Conservation (phyloP, 2,113 vertebrate species). For the Corythornis vintsioides region DNA sequence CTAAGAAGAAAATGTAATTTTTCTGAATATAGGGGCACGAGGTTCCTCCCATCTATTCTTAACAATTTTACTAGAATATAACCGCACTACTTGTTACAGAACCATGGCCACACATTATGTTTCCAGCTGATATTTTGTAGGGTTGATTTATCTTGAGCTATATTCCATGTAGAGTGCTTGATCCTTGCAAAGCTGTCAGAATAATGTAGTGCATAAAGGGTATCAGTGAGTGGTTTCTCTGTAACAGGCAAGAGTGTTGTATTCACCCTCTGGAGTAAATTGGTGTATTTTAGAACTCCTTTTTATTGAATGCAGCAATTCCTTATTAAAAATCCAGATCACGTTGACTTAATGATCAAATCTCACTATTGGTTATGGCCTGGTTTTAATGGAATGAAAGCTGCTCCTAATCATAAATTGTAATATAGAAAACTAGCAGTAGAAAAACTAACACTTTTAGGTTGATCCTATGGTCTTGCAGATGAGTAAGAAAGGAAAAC, state of each 20-base stretch:
- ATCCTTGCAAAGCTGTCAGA: background rate
- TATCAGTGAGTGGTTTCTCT: background rate
- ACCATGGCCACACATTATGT: background rate
- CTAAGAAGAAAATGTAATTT: background rate
- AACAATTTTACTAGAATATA: background rate
- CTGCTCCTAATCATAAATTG: background rate
- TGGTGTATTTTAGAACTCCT: background rate
- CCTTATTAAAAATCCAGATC: background rate
- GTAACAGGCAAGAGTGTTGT: background rate
- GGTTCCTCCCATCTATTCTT: background rate
- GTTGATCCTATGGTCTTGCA: background rate
- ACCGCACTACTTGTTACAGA: background rate
- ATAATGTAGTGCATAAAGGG: background rate
- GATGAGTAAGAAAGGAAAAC: background rate
- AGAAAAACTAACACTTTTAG: background rate
- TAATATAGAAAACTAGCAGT: background rate
- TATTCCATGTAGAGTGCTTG: background rate
- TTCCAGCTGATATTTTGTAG: background rate
- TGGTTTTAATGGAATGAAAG: background rate
- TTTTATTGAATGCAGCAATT: background rate
- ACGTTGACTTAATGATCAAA: background rate
- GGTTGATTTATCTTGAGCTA: background rate
- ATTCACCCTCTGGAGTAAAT: background rate
- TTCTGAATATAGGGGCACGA: background rate
- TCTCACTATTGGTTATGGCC: background rate